Conservation (phyloP, 2,113 vertebrate species). For the Prionailurus viverrinus region DNA sequence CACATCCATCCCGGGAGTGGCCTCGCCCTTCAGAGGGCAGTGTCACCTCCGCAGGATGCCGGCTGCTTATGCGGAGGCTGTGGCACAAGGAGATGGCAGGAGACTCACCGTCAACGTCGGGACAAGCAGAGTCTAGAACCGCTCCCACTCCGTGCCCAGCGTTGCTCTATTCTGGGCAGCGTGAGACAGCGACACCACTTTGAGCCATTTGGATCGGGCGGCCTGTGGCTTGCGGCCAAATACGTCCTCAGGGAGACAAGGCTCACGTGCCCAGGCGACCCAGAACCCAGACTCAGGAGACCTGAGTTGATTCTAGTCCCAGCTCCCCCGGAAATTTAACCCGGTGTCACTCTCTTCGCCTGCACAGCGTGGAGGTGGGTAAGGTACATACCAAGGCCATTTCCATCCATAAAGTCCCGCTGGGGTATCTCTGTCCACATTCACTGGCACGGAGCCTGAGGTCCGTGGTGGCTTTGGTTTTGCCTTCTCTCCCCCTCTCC, state of each 20-base stretch:
- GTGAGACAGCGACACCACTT: rapidly evolving
- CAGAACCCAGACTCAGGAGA: not conserved
- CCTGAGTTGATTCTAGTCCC: rapidly evolving
- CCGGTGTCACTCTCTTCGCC: rapidly evolving
- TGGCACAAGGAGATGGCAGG: rapidly evolving
- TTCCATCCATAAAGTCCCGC: rapidly evolving
- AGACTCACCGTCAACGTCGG: not conserved
- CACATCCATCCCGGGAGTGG: rapidly evolving
- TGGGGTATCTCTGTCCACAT: rapidly evolving
- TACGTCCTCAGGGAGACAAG: too few relatives aligned
- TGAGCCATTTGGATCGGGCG: too few relatives aligned
- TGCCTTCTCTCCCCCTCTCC: not conserved
- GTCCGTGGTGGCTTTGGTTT: not conserved
- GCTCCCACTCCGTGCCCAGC: rapidly evolving
- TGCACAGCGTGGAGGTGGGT: rapidly evolving
- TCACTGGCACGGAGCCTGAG: not conserved
- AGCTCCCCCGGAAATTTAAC: not conserved
- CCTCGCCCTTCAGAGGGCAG: rapidly evolving
- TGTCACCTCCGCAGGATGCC: not conserved
- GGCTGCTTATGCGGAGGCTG: rapidly evolving
- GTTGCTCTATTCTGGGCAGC: rapidly evolving
- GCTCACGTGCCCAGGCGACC: not conserved
- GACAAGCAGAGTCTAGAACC: not conserved
- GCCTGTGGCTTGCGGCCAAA: not conserved
- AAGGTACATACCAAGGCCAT: rapidly evolving